Percentiles rank a stretch among this genome's conserved stretches.
phyloP scores from a whole-genome alignment of 2,797 vertebrate genomes.

The Mus caroli region DNA sequence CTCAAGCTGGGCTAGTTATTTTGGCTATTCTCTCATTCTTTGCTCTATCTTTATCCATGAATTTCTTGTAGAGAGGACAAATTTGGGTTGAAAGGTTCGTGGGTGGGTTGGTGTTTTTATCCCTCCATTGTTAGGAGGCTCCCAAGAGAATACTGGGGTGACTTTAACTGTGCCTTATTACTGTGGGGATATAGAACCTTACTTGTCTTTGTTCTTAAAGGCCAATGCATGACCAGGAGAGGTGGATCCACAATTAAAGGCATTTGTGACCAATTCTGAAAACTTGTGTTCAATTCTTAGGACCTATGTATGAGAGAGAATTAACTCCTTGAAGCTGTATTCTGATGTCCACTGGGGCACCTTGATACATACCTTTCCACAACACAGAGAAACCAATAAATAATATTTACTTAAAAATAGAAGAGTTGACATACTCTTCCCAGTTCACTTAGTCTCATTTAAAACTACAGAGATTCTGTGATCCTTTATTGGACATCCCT shows the following conservation, averaged over 20 bases:
- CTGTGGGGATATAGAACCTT: no score
- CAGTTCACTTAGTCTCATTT: not conserved
- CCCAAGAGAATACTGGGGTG: no score
- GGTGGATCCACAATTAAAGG: not conserved
- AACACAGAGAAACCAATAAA: not conserved
- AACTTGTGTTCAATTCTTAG: not conserved
- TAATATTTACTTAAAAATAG: not conserved
- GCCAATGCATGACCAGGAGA: no score
- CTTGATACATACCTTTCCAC: no score
- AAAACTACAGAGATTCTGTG: not conserved
- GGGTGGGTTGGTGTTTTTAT: no score
- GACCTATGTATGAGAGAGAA: not conserved
- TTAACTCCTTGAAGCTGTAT: rapidly evolving
- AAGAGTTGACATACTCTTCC: not conserved
- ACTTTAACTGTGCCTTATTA: no score
- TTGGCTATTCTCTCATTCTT: no score
- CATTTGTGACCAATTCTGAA: not conserved
- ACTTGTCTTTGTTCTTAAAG: not conserved
- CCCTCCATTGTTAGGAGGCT: no score
- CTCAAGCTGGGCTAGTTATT: no score
- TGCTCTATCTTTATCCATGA: no score
- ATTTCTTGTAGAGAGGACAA: no score
- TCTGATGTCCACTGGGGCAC: not conserved
- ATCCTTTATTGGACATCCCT: not conserved
- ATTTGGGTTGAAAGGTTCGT: no score